Conservation (phyloP, 2,797 vertebrate genomes). For the Falco columbarius region DNA sequence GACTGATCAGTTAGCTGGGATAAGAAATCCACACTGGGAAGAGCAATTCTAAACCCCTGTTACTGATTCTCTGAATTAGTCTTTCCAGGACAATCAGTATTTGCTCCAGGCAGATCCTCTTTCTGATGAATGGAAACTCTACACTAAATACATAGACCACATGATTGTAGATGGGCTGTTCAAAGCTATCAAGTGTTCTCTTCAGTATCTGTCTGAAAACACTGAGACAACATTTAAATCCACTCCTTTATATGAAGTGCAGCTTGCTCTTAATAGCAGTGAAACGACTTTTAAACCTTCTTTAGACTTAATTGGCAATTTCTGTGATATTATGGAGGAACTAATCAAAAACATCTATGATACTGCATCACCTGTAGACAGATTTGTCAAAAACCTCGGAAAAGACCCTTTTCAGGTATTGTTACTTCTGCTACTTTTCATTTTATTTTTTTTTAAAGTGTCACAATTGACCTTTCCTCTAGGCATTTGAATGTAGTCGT, state of each 20-base stretch:
- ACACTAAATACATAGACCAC: constrained; percentile 82
- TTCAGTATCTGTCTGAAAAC: constrained; percentile 84
- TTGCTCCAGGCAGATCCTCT: constrained; percentile 78
- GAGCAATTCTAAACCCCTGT: constrained; percentile 51
- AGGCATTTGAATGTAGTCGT: constrained; percentile 3
- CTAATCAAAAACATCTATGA: constrained; percentile 80
- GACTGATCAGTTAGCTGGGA: constrained; percentile 44
- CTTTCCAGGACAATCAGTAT: constrained; percentile 83
- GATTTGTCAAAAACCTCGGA: constrained; percentile 77
- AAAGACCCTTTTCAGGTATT: constrained; percentile 79
- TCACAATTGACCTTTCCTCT: background rate
- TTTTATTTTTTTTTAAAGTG: background rate
- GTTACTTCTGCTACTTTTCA: background rate
- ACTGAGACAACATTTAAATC: constrained; percentile 76
- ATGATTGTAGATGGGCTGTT: constrained; percentile 82
- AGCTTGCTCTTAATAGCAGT: constrained; percentile 77
- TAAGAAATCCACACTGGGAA: constrained; percentile 41
- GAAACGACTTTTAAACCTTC: constrained; percentile 81
- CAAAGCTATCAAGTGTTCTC: constrained; percentile 81
- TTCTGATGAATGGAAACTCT: constrained; percentile 81
- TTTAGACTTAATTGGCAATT: constrained; percentile 80
- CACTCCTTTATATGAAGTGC: constrained; percentile 81
- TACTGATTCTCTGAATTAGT: constrained; percentile 66
- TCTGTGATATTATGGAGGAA: constrained; percentile 77
- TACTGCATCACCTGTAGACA: constrained; percentile 78